Percentiles rank a stretch among this genome's conserved stretches.
phyloP scores from a whole-genome alignment of 2,888 invertebrate genomes.

The Pasiphila rectangulata region DNA sequence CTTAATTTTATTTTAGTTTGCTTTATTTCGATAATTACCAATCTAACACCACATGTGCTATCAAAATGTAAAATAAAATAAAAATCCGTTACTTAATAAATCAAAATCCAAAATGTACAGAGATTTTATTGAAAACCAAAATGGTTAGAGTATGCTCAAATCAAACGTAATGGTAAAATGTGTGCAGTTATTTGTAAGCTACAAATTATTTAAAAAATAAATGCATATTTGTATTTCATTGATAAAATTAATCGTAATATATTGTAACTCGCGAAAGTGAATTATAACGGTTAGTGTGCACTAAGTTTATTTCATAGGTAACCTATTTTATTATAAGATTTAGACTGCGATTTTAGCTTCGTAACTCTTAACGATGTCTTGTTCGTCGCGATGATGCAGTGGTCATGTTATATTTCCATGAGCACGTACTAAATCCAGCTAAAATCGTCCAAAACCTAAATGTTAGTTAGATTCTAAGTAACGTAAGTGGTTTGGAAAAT shows the following conservation, averaged over 20 bases:
- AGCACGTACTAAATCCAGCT: constrained; percentile 28
- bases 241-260: constrained; percentile 80
- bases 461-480: constrained; percentile 63
- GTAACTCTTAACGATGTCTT: constrained; percentile 40
- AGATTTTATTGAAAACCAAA: constrained; percentile 43
- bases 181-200: constrained; percentile 42
- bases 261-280: constrained; percentile 81
- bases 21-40: constrained; percentile 15
- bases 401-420: not conserved
- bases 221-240: constrained; percentile 47
- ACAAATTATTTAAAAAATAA: constrained; percentile 41
- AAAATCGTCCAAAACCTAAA: constrained; percentile 70
- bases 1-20: constrained; percentile 35
- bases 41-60: no score
- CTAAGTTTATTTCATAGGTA: constrained; percentile 50
- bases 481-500: constrained; percentile 72
- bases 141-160: constrained; percentile 60
- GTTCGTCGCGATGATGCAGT: constrained; percentile 12
- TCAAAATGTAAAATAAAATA: constrained; percentile 17
- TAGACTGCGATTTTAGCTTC: constrained; percentile 53
- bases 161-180: constrained; percentile 38
- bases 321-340: constrained; percentile 47
- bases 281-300: constrained; percentile 65
- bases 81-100: constrained; percentile 5
- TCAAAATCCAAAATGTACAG: constrained; percentile 46